Evolutionary conservation across 2,113 vertebrate genomes (phyloP).

Genomic region (Trichomycterus rosablanca): DNA sequence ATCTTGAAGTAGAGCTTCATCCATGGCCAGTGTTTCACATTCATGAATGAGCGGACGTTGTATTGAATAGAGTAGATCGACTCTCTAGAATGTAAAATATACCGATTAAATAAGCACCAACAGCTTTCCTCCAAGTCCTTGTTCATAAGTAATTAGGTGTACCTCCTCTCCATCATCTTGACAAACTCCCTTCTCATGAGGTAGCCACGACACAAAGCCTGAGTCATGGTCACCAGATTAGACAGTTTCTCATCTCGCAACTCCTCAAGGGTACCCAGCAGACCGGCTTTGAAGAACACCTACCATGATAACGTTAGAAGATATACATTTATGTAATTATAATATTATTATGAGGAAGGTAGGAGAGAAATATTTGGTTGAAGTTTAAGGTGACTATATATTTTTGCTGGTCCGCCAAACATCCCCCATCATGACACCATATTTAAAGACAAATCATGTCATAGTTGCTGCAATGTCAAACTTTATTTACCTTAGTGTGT

Average conservation of each 20-base stretch:
- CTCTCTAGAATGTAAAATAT: conserved; percentile 55
- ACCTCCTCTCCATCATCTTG: conserved; percentile 64
- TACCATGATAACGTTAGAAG: background rate
- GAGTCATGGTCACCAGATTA: conserved; percentile 66
- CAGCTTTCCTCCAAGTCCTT: too few species aligned
- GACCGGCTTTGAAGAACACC: conserved; percentile 78
- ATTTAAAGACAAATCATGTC: too few species aligned
- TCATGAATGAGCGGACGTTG: conserved; percentile 87
- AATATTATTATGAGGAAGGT: too few species aligned
- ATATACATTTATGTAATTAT: background rate
- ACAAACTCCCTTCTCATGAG: conserved; percentile 63
- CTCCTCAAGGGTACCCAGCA: conserved; percentile 85
- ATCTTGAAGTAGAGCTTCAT: conserved; percentile 93
- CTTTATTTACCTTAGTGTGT: conserved; percentile 17
- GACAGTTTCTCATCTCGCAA: conserved; percentile 90
- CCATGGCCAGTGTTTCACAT: conserved; percentile 89
- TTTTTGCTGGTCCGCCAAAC: too few species aligned
- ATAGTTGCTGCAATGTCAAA: too few species aligned
- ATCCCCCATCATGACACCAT: too few species aligned
- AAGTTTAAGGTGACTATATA: too few species aligned
- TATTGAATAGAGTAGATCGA: conserved; percentile 78
- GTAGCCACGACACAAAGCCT: conserved; percentile 61
- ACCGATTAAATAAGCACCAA: too few species aligned
- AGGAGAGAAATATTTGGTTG: too few species aligned
- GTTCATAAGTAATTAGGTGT: background rate